Conservation (phyloP, 2,797 vertebrate genomes). For the Ciconia nigra region DNA sequence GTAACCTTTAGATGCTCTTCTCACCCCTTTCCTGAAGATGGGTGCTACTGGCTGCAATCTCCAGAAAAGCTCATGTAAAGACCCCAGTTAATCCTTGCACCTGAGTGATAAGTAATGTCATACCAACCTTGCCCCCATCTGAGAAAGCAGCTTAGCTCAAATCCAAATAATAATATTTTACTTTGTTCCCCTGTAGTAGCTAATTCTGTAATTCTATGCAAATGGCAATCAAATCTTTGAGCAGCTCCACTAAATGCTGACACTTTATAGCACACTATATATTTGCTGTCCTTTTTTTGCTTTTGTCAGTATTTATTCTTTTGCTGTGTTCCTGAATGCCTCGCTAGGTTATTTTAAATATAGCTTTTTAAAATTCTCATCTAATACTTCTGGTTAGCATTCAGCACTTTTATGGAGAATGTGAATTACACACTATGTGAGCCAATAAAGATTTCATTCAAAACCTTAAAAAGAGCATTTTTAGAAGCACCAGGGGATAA, state of each 20-base stretch:
- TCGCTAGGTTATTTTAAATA: slow-evolving; percentile 10
- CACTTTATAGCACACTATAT: not conserved
- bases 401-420: slow-evolving; percentile 20
- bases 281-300: not conserved
- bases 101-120: not conserved
- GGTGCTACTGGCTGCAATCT: not conserved
- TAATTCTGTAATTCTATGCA: slow-evolving; percentile 28
- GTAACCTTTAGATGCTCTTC: not conserved
- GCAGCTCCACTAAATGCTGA: not conserved
- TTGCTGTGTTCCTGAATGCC: not conserved
- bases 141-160: not conserved
- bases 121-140: not conserved
- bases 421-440: slow-evolving; percentile 30
- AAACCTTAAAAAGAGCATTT: slow-evolving; percentile 37
- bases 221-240: not conserved
- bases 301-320: slow-evolving; percentile 3
- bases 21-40: not conserved
- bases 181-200: not conserved
- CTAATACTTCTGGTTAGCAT: slow-evolving; percentile 16
- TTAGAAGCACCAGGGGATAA: not conserved
- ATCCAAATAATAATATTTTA: slow-evolving; percentile 13
- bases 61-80: not conserved
- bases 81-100: not conserved
- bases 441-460: slow-evolving; percentile 60
- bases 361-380: slow-evolving; percentile 28